phyloP scores from a whole-genome alignment of 2,888 invertebrate species.

The Melanotus villosus region DNA sequence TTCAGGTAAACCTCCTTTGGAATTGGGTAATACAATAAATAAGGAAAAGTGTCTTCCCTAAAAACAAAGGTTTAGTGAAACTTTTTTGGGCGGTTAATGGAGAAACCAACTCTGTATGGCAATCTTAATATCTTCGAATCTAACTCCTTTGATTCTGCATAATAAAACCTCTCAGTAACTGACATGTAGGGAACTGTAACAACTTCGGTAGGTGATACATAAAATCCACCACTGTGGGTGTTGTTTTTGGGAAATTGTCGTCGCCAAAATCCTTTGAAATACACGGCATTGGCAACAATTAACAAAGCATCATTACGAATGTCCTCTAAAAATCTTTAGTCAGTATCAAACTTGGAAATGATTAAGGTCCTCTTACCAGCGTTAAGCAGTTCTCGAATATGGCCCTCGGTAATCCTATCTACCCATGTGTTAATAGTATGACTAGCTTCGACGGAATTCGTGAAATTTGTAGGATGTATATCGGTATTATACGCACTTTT shows the following conservation, averaged over 20 bases:
- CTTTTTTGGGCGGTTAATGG: constrained; percentile 23
- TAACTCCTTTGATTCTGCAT: constrained; percentile 73
- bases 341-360: neutral
- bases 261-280: constrained; percentile 87
- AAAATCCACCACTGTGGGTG: constrained; percentile 76
- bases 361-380: constrained; percentile 68
- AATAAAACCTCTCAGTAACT: constrained; percentile 76
- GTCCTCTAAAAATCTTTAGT: constrained; percentile 68
- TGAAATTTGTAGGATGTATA: constrained; percentile 76
- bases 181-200: constrained; percentile 79
- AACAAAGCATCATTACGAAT: constrained; percentile 76
- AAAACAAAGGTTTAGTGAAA: constrained; percentile 48
- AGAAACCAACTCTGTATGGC: constrained; percentile 76
- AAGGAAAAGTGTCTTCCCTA: constrained; percentile 83
- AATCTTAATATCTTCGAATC: constrained; percentile 81
- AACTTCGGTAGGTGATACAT: constrained; percentile 68
- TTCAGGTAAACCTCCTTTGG: constrained; percentile 74
- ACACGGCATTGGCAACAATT: constrained; percentile 80
- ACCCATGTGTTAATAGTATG: constrained; percentile 86
- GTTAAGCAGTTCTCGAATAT: constrained; percentile 77
- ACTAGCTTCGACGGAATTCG: constrained; percentile 71
- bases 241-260: constrained; percentile 76
- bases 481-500: constrained; percentile 78
- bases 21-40: constrained; percentile 80
- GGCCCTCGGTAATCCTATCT: constrained; percentile 79